phyloP scores from a whole-genome alignment of 2,113 vertebrate species.

The Bos javanicus region DNA sequence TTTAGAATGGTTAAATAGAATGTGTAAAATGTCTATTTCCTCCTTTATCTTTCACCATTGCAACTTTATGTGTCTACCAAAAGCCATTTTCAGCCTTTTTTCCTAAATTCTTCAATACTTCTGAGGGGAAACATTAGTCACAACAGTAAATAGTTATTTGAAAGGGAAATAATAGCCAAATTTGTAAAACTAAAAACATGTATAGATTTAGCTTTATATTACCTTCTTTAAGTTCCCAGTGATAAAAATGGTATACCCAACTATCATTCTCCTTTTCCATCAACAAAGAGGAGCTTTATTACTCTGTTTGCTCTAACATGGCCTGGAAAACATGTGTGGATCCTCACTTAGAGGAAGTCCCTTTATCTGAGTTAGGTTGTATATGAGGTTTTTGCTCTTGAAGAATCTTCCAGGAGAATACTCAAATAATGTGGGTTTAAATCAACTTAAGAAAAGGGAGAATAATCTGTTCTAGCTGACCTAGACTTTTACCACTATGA shows the following conservation, averaged over 20 bases:
- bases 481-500: neutral
- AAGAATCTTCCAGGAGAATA: neutral
- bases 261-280: neutral
- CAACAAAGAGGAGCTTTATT: neutral
- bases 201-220: neutral
- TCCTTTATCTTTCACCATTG: neutral
- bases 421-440: slow-evolving; percentile 18
- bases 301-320: neutral
- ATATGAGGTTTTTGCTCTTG: neutral
- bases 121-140: neutral
- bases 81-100: neutral
- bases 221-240: neutral
- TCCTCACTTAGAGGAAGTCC: neutral
- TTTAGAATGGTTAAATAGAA: neutral
- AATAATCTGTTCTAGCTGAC: neutral
- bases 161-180: neutral
- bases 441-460: neutral
- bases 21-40: neutral
- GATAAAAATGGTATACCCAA: neutral
- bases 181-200: neutral
- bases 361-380: neutral
- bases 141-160: neutral
- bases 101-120: neutral
- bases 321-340: neutral
- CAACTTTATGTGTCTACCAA: neutral